Base-by-base conservation (phyloP, 2,888 invertebrate species). In the Clepsis dumicolana region DNA sequence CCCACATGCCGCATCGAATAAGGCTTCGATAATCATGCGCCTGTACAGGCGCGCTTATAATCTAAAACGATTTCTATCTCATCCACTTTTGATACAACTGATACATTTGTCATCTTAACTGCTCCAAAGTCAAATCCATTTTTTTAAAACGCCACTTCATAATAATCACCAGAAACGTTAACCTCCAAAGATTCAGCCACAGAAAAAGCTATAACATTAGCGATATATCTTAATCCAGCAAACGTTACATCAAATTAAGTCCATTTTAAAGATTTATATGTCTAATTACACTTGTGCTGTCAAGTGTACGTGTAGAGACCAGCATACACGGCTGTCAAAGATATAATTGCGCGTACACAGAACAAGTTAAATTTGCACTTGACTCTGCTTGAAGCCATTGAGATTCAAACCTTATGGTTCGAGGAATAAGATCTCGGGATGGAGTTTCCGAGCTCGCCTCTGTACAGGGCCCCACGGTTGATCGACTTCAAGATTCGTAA, bases 1-100 rank as follows among this genome's bases (percentile, higher is more conserved):
- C 93, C 93, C 93, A 93, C 93, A 93, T 92, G 92, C 89, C 90
- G 83, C 82, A 85, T 82, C 89, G 88, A 90, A 91, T 90, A 92
- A 91, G 91, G 90, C 90, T 86, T 86, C 86, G 83, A 86, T 92
- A 91, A 92, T 93, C 88, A 90, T 87, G 88, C 79, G 83, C 85
- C 77, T 71, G 83, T 87, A 89, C 83, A 81, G 82, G 73, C 84
- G 79, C 75, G 80, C 74, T 71, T 74, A 77, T 75, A 77, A 68
- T 52, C 62, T 38, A 41, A 35, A 64, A 48, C 56, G 38, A 57
- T 56, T 54, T 62, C 21, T 32, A 67, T 62, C 66, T 67, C 48
- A 62, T 63, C 48, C 29, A 29, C 54, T 38, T 50, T 8, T 41
- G 27, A 32, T 27, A 8, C 27, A 4, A 48, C 56, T 27, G 24